Percentiles rank a stretch among this genome's conserved stretches.
Evolutionary conservation across 2,888 invertebrate genomes (phyloP).

Genomic region (Synergus umbraculus): DNA sequence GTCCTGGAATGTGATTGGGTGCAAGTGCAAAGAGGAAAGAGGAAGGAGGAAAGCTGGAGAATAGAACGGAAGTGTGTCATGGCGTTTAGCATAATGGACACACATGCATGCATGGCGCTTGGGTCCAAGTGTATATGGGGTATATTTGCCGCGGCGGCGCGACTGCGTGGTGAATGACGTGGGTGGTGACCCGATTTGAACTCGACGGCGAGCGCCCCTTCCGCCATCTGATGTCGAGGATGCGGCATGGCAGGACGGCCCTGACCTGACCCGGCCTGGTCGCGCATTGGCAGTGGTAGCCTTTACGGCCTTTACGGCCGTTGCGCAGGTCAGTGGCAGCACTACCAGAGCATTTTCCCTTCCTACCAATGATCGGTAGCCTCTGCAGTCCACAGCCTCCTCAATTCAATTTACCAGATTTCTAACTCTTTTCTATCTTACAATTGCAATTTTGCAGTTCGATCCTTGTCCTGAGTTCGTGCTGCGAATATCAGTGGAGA

Average conservation of each 20-base stretch:
- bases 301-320: slow-evolving; percentile 61
- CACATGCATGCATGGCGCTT: background rate
- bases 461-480: too few relatives aligned
- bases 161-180: slow-evolving; percentile 56
- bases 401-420: background rate
- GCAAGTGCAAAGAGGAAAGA: background rate
- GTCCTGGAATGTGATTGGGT: background rate
- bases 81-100: slow-evolving; percentile 24
- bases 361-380: slow-evolving; percentile 20
- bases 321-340: slow-evolving; percentile 69
- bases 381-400: background rate
- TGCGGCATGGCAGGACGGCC: slow-evolving; percentile 60
- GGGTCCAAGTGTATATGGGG: slow-evolving; percentile 30
- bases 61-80: slow-evolving; percentile 45
- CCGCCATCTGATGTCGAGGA: slow-evolving; percentile 52
- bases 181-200: slow-evolving; percentile 64
- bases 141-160: slow-evolving; percentile 20
- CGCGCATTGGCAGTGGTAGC: slow-evolving; percentile 53
- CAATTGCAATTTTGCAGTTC: too few relatives aligned
- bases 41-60: background rate
- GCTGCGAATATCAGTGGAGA: too few relatives aligned
- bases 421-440: background rate
- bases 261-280: slow-evolving; percentile 67
- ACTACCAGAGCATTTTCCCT: slow-evolving; percentile 46
- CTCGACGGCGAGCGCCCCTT: slow-evolving; percentile 55